phyloP scores from a whole-genome alignment of 1,140 invertebrate species.

The Heliconius hermathena region DNA sequence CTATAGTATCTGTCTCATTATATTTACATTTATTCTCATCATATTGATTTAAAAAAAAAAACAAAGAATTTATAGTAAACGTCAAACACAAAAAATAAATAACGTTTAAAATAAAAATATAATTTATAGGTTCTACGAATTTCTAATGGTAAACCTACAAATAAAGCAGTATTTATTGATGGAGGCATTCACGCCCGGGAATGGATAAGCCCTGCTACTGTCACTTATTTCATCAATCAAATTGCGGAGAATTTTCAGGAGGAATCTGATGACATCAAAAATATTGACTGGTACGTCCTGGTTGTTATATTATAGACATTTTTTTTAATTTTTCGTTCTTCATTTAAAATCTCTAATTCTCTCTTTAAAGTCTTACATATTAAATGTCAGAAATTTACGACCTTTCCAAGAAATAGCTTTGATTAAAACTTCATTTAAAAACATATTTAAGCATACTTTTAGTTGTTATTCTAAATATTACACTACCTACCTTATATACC shows the following conservation, averaged over 20 bases:
- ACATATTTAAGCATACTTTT: background rate
- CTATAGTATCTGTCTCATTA: too few species aligned
- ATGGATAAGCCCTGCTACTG: constrained; percentile 95
- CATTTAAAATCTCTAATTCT: background rate
- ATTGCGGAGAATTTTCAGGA: constrained; percentile 88
- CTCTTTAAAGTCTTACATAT: too few species aligned
- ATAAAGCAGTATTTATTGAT: constrained; percentile 86
- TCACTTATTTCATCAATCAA: constrained; percentile 91
- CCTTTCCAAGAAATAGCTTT: too few species aligned
- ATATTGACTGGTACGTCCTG: constrained; percentile 87
- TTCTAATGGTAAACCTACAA: constrained; percentile 83
- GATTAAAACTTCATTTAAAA: background rate
- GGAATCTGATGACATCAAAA: constrained; percentile 86
- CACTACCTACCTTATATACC: background rate
- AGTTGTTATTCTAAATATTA: background rate
- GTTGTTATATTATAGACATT: background rate
- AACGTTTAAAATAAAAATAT: background rate
- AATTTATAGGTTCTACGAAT: constrained; percentile 83
- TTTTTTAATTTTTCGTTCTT: background rate
- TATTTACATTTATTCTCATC: too few species aligned
- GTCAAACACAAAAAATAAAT: too few species aligned
- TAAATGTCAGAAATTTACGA: too few species aligned
- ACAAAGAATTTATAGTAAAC: too few species aligned
- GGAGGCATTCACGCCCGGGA: constrained; percentile 94
- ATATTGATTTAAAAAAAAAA: too few species aligned